Evolutionary conservation across 2,797 vertebrate species (phyloP).

Genomic region (Phrynocephalus forsythii): DNA sequence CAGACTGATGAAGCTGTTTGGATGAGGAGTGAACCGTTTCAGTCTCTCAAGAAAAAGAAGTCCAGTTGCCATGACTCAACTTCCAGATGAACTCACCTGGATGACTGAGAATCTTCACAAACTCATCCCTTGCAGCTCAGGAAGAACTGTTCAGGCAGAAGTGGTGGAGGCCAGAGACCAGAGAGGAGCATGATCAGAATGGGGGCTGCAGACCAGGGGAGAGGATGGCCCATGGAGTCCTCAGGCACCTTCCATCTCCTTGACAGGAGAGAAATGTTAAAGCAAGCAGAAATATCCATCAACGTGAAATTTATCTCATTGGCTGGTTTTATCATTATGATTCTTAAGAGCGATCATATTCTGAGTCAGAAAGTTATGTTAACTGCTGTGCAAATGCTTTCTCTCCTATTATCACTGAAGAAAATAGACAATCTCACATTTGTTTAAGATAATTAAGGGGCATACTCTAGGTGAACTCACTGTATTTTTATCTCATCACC

Average conservation of each 20-base stretch:
- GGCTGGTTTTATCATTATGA: neutral
- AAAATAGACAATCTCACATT: neutral
- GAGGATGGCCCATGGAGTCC: neutral
- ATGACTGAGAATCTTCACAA: too few species aligned
- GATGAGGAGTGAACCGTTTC: too few species aligned
- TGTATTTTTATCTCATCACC: slow-evolving; percentile 28
- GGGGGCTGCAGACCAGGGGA: neutral
- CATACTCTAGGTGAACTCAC: slow-evolving; percentile 22
- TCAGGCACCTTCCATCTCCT: too few species aligned
- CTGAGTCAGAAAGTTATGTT: neutral
- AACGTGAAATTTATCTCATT: neutral
- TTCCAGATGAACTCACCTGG: too few species aligned
- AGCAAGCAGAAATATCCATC: neutral
- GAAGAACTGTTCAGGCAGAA: neutral
- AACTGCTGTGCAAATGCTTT: neutral
- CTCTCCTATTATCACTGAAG: neutral
- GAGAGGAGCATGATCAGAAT: neutral
- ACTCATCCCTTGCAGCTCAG: neutral
- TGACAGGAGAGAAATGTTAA: neutral
- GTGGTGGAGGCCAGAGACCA: neutral
- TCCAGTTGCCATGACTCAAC: too few species aligned
- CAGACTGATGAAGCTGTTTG: too few species aligned
- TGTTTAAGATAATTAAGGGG: slow-evolving; percentile 35
- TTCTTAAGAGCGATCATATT: neutral
- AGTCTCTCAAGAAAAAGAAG: too few species aligned